Evolutionary conservation across 92 coral and sea anemone genomes (phyloP), one percentile per base, ranked within the genome.

Genomic region (Phymanthus crucifer): DNA sequence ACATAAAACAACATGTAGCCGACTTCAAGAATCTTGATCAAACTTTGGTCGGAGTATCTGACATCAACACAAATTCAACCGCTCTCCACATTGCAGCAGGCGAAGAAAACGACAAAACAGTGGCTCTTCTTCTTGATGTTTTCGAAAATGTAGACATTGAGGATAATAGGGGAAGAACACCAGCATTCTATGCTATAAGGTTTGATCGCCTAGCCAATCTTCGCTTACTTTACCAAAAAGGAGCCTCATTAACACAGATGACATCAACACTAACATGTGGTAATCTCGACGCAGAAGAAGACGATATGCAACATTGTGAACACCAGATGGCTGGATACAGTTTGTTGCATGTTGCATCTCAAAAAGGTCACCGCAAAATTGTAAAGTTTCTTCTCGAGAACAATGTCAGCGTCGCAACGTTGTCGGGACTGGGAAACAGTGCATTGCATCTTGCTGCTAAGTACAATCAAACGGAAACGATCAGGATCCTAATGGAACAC

Each of bases 361-460:
- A 77, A 38, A 72, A 66, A 58, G 98, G 94, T 13, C 91, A 93
- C 57, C 16, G 18, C 1, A 56, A 86, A 6, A 77, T 88, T n/a
- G 80, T 88, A 6, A 66, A 70, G 17, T 73, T 72, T 3, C 81
- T 93, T 13, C 71, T 91, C 0, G 50, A 75, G 37, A 52, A 72
- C 19, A 85, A 88, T 23, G 88, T 83, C 4, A 75, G 85, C 14
- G 76, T 88, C 32, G 29, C 40, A 0, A 37, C 79, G 1, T 32
- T 75, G 1, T 85, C 90, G 40, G 89, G 81, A 16, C 52, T 81
- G 9, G 80, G 82, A 50, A 24, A 83, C 38, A 83, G 89, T 1
- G 75, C 94, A 13, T 26, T 90, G 1, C 86, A 90, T 45, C 70
- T 93, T 10, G 98, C 98, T 14, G 89, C 91, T 29, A 81, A 88